Evolutionary conservation across 2,797 vertebrate species (phyloP).

Genomic region (Arnoldichthys spilopterus): DNA sequence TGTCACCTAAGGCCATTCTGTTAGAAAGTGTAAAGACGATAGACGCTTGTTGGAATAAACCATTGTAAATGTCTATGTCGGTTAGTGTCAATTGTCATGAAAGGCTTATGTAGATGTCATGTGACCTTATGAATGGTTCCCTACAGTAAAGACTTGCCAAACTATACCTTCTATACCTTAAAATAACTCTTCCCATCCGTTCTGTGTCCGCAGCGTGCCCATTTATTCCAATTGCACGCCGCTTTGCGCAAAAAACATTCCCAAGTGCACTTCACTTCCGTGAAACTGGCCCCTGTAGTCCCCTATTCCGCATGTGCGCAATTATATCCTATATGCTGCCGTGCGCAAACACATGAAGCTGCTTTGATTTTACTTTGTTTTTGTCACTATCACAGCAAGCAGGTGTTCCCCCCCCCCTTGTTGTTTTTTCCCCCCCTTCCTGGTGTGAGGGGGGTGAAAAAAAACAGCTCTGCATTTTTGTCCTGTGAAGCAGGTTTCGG

Average conservation of each 20-base stretch:
- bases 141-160: too few relatives aligned
- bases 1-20: too few relatives aligned
- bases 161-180: too few relatives aligned
- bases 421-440: slow-evolving; percentile 6
- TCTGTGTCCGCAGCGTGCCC: not conserved
- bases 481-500: slow-evolving; percentile 83
- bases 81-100: too few relatives aligned
- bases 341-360: not conserved
- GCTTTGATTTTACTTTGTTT: slow-evolving; percentile 14
- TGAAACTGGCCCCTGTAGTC: not conserved
- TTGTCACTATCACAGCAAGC: slow-evolving; percentile 43
- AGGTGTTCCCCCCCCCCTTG: slow-evolving; percentile 63
- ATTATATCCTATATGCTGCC: not conserved
- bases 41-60: too few relatives aligned
- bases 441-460: slow-evolving; percentile 20
- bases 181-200: too few relatives aligned
- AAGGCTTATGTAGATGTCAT: too few relatives aligned
- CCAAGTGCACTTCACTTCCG: not conserved
- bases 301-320: not conserved
- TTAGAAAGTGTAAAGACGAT: too few relatives aligned
- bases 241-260: not conserved
- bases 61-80: too few relatives aligned
- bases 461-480: slow-evolving; percentile 67
- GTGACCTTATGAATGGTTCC: too few relatives aligned
- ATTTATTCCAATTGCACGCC: not conserved